These are phyloP conservation scores for Girardinichthys multiradiatus DNA, from an alignment of 2,113 vertebrate species.

Conservation along the genomic window DNA sequence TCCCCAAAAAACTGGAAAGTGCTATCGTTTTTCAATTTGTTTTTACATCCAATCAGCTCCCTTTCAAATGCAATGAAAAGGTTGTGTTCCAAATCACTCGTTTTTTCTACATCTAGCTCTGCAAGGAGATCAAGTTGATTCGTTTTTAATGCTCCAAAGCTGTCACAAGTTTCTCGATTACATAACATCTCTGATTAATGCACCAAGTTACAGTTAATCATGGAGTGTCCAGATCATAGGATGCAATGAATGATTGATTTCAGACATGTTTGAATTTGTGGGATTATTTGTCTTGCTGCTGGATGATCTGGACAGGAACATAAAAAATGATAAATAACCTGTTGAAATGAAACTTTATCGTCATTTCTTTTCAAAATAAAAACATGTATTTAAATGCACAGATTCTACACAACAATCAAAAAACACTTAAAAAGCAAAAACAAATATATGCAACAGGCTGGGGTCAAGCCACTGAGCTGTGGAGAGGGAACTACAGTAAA, in stretches of 20 bases:
- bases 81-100: background rate
- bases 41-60: background rate
- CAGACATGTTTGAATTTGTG: background rate
- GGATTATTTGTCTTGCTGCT: conserved; percentile 2
- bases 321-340: conserved; percentile 4
- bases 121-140: background rate
- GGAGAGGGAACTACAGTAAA: conserved; percentile 12
- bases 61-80: background rate
- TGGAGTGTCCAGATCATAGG: too few species aligned
- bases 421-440: conserved; percentile 58
- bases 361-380: conserved; percentile 2
- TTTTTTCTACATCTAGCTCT: background rate
- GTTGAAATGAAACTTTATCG: conserved; percentile 5
- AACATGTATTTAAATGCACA: conserved; percentile 25
- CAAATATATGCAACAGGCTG: conserved; percentile 2
- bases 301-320: background rate
- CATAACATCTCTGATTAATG: too few species aligned
- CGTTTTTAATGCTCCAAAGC: too few species aligned
- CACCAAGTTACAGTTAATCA: too few species aligned
- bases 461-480: conserved; percentile 27
- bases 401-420: conserved; percentile 50
- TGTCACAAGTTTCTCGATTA: too few species aligned
- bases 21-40: background rate
- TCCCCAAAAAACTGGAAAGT: background rate
- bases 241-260: background rate